These are phyloP conservation scores for Empis livida DNA, from an alignment of 2,888 invertebrate genomes.

Conservation along the genomic window DNA sequence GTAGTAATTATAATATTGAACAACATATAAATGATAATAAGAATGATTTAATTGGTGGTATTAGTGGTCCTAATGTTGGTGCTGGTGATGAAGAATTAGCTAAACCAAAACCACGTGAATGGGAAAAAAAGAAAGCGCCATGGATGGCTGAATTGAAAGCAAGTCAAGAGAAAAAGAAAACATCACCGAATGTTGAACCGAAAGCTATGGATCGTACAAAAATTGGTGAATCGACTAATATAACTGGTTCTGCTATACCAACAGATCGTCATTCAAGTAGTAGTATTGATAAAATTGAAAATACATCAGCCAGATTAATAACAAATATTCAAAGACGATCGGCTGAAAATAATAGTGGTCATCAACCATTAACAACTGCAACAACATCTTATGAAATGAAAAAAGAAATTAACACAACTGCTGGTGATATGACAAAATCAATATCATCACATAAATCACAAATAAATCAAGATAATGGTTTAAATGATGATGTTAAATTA, in stretches of 20 bases:
- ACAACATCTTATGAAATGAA: background rate
- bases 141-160: constrained; percentile 74
- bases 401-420: background rate
- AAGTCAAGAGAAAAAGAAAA: constrained; percentile 45
- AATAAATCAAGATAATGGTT: constrained; percentile 6
- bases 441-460: constrained; percentile 7
- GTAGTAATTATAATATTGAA: constrained; percentile 6
- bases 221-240: background rate
- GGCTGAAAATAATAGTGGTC: background rate
- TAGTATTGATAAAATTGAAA: constrained; percentile 10
- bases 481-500: constrained; percentile 23
- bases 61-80: background rate
- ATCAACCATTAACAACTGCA: constrained; percentile 8
- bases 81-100: constrained; percentile 35
- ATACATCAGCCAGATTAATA: constrained; percentile 6
- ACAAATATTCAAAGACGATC: background rate
- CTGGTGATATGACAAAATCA: constrained; percentile 11
- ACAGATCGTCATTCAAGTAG: no score
- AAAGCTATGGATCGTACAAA: constrained; percentile 13
- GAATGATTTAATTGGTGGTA: background rate
- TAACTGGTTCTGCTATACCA: constrained; percentile 5
- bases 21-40: background rate
- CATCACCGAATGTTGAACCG: constrained; percentile 29
- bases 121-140: constrained; percentile 61
- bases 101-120: constrained; percentile 52